Base-by-base conservation (phyloP, 2,797 vertebrate genomes). In the Melanogrammus aeglefinus region DNA sequence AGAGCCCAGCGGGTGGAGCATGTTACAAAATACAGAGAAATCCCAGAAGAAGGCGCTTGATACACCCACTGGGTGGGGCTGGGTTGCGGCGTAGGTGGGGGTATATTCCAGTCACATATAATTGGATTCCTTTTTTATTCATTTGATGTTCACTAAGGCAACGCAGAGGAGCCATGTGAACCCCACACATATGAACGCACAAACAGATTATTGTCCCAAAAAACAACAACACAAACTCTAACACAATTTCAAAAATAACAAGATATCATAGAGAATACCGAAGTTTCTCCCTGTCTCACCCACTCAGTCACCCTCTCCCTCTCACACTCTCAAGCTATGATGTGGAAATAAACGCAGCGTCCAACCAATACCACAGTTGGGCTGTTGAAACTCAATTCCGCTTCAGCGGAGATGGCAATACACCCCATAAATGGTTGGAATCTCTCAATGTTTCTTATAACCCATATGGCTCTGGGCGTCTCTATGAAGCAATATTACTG, bases 111-210 rank as follows among this genome's bases (percentile, higher is more conserved):
- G 47, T 51, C 47, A 51, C 47, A 51, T 21, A 51, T 51, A 18
- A 51, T 51, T 18, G 47, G 18, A 51, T 1, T 13, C 47, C 47
- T 51, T 51, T 51, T 3, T 16, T 51, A 18, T 18, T 51, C 47
- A 51, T 18, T 51, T 51, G 82, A 76, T 83, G 82, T 78, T 80
- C 74, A 87, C 83, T 89, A 87, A 85, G 87, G 80, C 83, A 82
- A 86, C 90, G 87, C 47, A 85, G 82, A 75, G 18, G 3, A 51
- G 47, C 47, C 4, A 21, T 18, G 3, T 18, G 2, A 51, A 51
- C 14, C 47, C 14, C 47, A 51, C 47, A 18, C 47, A 18, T 6
- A 16, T 33, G 31, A 33, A 74, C 63, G 21, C 70, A 83, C 47
- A 18, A 13, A 51, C 47, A 16, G 14, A 51, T 13, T 51, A 18